phyloP scores from a whole-genome alignment of 2,113 vertebrate species.

The Erpornis zantholeuca region DNA sequence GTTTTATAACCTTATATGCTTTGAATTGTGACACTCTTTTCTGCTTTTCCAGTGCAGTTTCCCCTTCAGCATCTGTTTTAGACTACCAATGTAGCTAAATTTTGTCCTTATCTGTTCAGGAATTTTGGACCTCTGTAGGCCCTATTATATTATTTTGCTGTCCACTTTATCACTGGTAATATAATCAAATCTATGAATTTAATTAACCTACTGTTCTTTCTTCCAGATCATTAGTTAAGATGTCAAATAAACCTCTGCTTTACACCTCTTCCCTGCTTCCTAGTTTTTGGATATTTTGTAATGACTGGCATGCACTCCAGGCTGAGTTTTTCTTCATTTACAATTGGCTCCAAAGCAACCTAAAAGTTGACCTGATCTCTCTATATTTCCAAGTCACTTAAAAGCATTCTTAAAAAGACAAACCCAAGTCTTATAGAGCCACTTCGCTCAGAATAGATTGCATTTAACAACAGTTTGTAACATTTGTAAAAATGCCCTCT shows the following conservation, averaged over 20 bases:
- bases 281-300: not conserved
- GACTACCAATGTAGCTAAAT: not conserved
- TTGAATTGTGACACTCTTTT: not conserved
- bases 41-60: not conserved
- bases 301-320: not conserved
- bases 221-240: constrained; percentile 46
- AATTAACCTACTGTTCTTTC: constrained; percentile 31
- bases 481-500: not conserved
- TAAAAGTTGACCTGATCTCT: not conserved
- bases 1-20: not conserved
- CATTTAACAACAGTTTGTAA: not conserved
- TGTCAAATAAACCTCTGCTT: constrained; percentile 26
- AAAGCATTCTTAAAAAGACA: not conserved
- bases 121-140: not conserved
- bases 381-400: not conserved
- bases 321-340: not conserved
- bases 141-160: constrained; percentile 13
- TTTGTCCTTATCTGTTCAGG: not conserved
- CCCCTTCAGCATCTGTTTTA: not conserved
- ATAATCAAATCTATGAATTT: constrained; percentile 21
- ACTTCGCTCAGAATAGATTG: not conserved
- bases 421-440: not conserved
- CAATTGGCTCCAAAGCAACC: not conserved
- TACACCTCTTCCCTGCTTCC: not conserved
- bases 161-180: constrained; percentile 8